These are phyloP conservation scores for Epizoanthus ramosus DNA, from an alignment of 92 coral and sea anemone species.

Conservation along the genomic window DNA sequence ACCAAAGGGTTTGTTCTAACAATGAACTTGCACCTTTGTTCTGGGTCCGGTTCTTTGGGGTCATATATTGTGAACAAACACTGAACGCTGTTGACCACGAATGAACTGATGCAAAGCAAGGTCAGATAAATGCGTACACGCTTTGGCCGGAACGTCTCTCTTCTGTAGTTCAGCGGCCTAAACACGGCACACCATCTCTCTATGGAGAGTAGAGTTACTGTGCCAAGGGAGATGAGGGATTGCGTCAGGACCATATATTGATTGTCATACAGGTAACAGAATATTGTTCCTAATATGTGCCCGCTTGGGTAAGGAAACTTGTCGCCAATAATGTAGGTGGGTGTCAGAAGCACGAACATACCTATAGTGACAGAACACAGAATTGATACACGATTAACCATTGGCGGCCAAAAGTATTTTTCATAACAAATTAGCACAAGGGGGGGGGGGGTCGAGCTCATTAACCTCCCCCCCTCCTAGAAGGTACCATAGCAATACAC, in stretches of 20 bases:
- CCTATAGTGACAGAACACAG: slow-evolving; percentile 43
- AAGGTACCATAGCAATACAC: too few species aligned
- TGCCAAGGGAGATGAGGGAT: slow-evolving; percentile 81
- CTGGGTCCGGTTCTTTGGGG: neutral
- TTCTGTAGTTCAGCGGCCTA: slow-evolving; percentile 58
- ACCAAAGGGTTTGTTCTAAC: slow-evolving; percentile 23
- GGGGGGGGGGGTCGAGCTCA: too few species aligned
- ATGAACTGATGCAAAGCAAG: slow-evolving; percentile 57
- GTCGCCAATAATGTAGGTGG: slow-evolving; percentile 56
- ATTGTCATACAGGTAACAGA: slow-evolving; percentile 59
- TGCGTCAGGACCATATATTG: slow-evolving; percentile 73
- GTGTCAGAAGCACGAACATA: slow-evolving; percentile 48
- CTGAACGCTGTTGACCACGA: slow-evolving; percentile 63
- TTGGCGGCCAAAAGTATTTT: slow-evolving; percentile 44
- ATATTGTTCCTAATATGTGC: slow-evolving; percentile 40
- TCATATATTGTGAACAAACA: slow-evolving; percentile 53
- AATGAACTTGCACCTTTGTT: slow-evolving; percentile 15
- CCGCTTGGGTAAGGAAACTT: slow-evolving; percentile 26
- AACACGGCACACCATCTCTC: slow-evolving; percentile 89
- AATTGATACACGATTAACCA: neutral
- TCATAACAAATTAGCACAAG: too few species aligned
- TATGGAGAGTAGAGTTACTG: slow-evolving; percentile 67
- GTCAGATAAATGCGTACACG: slow-evolving; percentile 60
- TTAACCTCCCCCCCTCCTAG: too few species aligned
- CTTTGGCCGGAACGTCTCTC: slow-evolving; percentile 52